phyloP scores from a whole-genome alignment of 1,140 invertebrate species.

The Matsumurasca onukii region DNA sequence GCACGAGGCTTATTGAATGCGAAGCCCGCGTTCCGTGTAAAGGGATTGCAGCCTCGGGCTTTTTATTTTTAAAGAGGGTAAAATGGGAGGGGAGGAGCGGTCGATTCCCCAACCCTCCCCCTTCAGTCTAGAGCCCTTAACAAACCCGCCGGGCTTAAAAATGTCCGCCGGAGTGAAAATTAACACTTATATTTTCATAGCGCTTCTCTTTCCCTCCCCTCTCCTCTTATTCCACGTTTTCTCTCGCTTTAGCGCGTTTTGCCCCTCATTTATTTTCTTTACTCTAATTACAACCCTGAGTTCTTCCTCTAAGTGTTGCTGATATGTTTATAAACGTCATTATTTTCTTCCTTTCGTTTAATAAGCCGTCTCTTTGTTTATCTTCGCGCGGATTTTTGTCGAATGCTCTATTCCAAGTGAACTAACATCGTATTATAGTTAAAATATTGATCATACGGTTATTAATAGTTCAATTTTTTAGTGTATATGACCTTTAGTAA shows the following conservation, averaged over 20 bases:
- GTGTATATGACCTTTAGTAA: no score
- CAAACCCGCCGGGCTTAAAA: neutral
- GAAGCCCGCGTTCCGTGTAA: neutral
- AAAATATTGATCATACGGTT: no score
- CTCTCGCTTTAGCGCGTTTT: conserved; percentile 12
- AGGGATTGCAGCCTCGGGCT: neutral
- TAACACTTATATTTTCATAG: neutral
- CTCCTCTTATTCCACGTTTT: neutral
- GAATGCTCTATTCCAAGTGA: no score
- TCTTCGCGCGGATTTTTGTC: no score
- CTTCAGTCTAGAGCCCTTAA: neutral
- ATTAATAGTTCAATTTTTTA: no score
- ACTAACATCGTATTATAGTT: no score
- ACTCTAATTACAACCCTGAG: conserved; percentile 40
- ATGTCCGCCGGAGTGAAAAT: neutral
- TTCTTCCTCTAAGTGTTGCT: conserved; percentile 42
- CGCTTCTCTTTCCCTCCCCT: neutral
- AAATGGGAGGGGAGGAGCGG: neutral
- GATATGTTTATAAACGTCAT: neutral
- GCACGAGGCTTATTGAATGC: neutral
- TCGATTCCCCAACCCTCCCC: neutral
- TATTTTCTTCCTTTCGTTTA: no score
- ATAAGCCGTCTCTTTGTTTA: no score
- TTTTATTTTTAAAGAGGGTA: neutral
- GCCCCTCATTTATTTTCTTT: conserved; percentile 28